Evolutionary conservation across 1,140 invertebrate genomes (phyloP), one percentile per base, ranked within the genome.

Genomic region (Orchestia grillus): DNA sequence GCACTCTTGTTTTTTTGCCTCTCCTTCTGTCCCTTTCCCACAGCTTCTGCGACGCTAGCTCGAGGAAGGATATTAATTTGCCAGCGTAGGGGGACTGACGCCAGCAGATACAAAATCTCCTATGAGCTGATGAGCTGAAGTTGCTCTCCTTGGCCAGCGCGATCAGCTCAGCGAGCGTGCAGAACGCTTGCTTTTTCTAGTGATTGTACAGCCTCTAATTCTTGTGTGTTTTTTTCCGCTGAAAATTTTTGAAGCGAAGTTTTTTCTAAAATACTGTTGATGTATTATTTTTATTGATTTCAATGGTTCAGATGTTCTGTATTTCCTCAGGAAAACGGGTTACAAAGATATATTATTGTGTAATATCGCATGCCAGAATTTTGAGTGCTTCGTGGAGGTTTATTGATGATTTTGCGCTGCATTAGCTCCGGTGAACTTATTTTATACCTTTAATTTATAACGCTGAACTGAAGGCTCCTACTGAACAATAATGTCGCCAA

Each of bases 21-120:
- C 44, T 94, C 44, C 92, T 42, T 94, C 92, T 47, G 92, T 94
- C 44, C 44, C 43, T 40, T 94, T 45, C 92, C 92, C 44, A 94
- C 92, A 16, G 92, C 36, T 94, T 94, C 36, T 94, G 92, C 92
- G 62, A 77, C 44, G 92, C 8, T 3, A 40, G 92, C 44, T 94
- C 44, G 47, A 47, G 92, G 92, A 94, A 47, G 92, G 92, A 94
- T 94, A 94, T 94, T 94, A 94, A 94, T 94, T 44, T 47, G 92
- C 41, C 43, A 45, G 92, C 44, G 44, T 90, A 28, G 92, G 44
- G 92, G 92, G 44, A 94, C 92, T 19, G 92, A 28, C 92, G 40
- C 43, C 45, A 94, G 41, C 15, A 94, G 44, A 94, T 94, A 94
- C 92, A 11, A 45, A 44, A 44, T 94, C 92, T 40, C 44, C 1